Base-by-base conservation (phyloP, 2,113 vertebrate species). In the Zosterops hypoxanthus region DNA sequence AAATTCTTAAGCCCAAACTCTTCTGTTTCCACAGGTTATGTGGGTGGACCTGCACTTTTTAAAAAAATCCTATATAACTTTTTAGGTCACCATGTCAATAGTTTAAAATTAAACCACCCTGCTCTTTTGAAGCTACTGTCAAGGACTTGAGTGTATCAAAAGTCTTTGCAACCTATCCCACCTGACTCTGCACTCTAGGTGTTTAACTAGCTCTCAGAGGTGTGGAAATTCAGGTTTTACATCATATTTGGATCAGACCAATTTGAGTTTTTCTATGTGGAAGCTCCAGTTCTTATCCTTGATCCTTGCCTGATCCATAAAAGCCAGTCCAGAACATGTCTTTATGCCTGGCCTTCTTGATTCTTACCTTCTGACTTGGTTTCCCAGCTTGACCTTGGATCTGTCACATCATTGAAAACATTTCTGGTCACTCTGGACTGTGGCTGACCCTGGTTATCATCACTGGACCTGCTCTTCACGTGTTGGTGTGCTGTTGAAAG, bases 261-360 rank as follows among this genome's bases (percentile, higher is more conserved):
- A 34, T 34, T 34, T 34, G 34, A 69, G 6, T 20, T 77, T 53
- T 68, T 44, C 11, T 11, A 25, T 1, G 0, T 0, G 80, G 73
- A 66, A 68, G 4, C 11, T 82, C 13, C 2, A 2, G 14, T 42
- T 70, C 5, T 83, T 41, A 17, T 33, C 12, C 15, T 41, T 46
- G 23, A 65, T 50, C 13, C 9, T 75, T 65, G 31, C 8, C 41
- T 46, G 28, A 17, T 60, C 25, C 44, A 8, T 18, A 16, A 42
- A 61, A n/a, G 4, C 8, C 41, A 42, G 26, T 76, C 20, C 63
- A 71, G 36, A 5, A 34, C 0, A 3, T 0, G 1, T 9, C 13
- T 55, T 36, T 16, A 11, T 8, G 11, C 25, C 9, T 21, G 36
- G 4, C 5, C 24, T 79, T 46, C 11, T 7, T 71, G 16, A 46